Base-by-base conservation (phyloP, 2,797 vertebrate genomes). In the Harpagifer antarcticus region DNA sequence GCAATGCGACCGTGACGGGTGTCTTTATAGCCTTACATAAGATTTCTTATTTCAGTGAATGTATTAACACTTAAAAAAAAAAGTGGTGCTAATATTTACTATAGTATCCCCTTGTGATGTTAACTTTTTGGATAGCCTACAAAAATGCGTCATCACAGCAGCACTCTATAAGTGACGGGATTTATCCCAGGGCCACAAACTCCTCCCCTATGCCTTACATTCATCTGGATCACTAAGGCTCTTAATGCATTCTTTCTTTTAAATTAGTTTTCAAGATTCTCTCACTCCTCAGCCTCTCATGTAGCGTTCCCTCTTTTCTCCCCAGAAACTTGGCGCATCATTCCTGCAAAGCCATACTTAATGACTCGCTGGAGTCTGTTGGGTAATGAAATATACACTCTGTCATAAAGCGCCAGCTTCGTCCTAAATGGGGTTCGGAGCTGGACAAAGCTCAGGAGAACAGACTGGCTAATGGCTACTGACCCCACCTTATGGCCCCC, bases 391-490 rank as follows among this genome's bases (percentile, higher is more conserved):
- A 66, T 49, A 79, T 66, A 40, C 64, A 19, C 72, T 60, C 17
- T 47, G 67, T 71, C 74, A 76, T 74, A 55, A 80, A 65, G 60
- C 5, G 19, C 31, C 47, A 13, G 33, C 12, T 45, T 52, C 37
- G 60, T 72, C 58, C 72, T 76, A 62, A 78, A 68, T 40, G 45
- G 10, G 56, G 73, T 82, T 79, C 64, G 67, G 79, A 63, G n/a
- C 40, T 59, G 58, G 77, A 70, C 44, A 44, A 62, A 73, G 57
- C 87, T 75, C 71, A 6, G 14, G 52, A 33, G 78, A 84, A 84
- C 12, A 3, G 43, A 23, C 50, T 1, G 16, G 74, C 63, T 91
- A 91, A 91, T 87, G 71, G 71, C 71, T 20, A 4, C 72, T 86
- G 82, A 89, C 85, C 87, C 57, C 63, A 0, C 68, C 8, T 13